phyloP scores from a whole-genome alignment of 2,113 vertebrate species.

The Anolis carolinensis region DNA sequence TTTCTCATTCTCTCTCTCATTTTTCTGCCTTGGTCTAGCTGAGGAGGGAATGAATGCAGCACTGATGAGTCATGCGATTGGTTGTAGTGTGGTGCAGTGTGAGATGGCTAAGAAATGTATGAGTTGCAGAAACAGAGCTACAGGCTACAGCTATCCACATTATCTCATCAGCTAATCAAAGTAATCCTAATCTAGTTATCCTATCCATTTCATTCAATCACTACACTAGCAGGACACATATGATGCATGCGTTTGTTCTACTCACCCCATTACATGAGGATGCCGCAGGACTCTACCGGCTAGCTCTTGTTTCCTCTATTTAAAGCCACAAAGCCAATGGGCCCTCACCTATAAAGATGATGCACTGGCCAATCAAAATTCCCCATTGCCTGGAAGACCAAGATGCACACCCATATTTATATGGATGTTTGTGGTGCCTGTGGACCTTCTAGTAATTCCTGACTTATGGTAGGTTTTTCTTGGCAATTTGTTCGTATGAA shows the following conservation, averaged over 20 bases:
- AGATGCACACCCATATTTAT: no score
- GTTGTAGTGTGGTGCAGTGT: neutral
- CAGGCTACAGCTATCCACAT: neutral
- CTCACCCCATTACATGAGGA: no score
- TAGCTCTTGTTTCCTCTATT: neutral
- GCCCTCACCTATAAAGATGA: neutral
- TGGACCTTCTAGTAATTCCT: no score
- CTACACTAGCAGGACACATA: neutral
- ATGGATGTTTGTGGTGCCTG: no score
- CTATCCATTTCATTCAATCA: neutral
- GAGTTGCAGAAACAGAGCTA: no score
- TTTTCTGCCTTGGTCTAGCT: neutral
- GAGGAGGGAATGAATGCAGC: constrained; percentile 2
- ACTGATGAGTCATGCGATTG: constrained; percentile 6
- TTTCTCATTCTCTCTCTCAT: neutral
- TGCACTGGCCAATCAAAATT: neutral
- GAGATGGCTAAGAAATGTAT: neutral
- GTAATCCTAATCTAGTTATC: neutral
- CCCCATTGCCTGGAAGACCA: no score
- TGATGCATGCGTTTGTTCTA: no score
- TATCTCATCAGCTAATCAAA: neutral
- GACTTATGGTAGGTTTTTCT: no score
- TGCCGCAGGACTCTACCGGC: neutral
- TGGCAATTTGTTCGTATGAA: no score
- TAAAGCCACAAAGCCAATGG: neutral